These are phyloP conservation scores for Echinometra lucunter DNA, from an alignment of 53 echinoderm and acorn worm genomes.

Conservation along the genomic window DNA sequence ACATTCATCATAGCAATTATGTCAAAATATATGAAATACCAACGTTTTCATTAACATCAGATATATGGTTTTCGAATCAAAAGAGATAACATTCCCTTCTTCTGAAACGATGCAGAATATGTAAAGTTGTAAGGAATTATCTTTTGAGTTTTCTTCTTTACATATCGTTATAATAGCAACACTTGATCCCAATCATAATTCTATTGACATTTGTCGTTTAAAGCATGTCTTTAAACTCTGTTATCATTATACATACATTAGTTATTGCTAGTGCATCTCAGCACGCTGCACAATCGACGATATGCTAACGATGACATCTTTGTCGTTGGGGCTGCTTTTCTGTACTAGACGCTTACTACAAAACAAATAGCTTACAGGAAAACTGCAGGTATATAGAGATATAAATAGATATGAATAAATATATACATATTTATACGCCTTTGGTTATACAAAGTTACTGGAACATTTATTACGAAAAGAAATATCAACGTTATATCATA, in stretches of 20 bases:
- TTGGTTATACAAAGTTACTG: slow-evolving; percentile 12
- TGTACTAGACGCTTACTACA: neutral
- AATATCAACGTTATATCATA: slow-evolving; percentile 2
- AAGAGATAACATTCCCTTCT: too few species aligned
- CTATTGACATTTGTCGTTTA: neutral
- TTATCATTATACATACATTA: neutral
- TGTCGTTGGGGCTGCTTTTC: neutral
- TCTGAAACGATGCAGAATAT: too few species aligned
- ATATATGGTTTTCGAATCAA: neutral
- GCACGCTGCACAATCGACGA: neutral
- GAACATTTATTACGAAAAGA: slow-evolving; percentile 31
- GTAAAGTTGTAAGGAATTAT: too few species aligned
- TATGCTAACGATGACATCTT: neutral
- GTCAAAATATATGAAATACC: neutral
- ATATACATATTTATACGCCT: slow-evolving; percentile 27
- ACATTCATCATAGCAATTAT: neutral
- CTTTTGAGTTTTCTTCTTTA: too few species aligned
- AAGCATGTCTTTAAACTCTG: neutral
- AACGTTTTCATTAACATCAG: neutral
- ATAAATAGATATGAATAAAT: slow-evolving; percentile 16
- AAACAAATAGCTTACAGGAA: slow-evolving; percentile 37
- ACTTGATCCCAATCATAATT: neutral
- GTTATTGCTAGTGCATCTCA: neutral
- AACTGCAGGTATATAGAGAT: slow-evolving; percentile 29
- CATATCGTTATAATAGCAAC: too few species aligned